Conservation (phyloP, 2,797 vertebrate genomes). For the Bovichtus diacanthus region DNA sequence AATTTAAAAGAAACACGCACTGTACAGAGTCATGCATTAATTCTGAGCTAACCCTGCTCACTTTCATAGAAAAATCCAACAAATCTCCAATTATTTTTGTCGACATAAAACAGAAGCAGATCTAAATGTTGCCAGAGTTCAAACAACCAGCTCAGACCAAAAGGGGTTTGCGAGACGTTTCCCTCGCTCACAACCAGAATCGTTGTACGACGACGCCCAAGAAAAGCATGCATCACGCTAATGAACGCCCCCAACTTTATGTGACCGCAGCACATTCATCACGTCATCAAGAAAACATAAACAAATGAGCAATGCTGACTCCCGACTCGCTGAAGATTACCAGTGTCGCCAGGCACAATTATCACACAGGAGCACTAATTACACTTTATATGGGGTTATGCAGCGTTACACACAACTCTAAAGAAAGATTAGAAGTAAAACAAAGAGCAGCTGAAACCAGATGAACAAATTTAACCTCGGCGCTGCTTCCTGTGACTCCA, state of each 20-base stretch:
- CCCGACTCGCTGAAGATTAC: constrained; percentile 24
- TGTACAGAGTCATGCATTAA: not conserved
- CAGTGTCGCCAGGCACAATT: constrained; percentile 21
- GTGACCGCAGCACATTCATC: constrained; percentile 48
- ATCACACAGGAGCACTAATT: constrained; percentile 44
- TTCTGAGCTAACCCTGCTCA: not conserved
- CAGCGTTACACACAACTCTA: constrained; percentile 22
- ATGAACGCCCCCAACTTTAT: constrained; percentile 39
- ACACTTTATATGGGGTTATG: constrained; percentile 39
- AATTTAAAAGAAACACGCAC: not conserved
- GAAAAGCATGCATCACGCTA: constrained; percentile 37
- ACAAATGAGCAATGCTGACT: constrained; percentile 39
- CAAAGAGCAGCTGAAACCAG: constrained; percentile 17
- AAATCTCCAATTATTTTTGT: not conserved
- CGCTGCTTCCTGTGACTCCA: constrained; percentile 14
- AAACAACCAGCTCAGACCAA: constrained; percentile 4
- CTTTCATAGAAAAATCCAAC: not conserved
- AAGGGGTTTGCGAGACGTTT: constrained; percentile 21
- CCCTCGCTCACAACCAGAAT: constrained; percentile 49
- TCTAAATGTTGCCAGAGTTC: not conserved
- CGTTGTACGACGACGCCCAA: constrained; percentile 43
- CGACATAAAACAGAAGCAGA: not conserved
- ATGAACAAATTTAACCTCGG: constrained; percentile 10
- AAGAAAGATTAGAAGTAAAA: not conserved
- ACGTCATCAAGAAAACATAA: constrained; percentile 53